These are phyloP conservation scores for Melangyna quadrimaculata DNA, from an alignment of 2,888 invertebrate genomes.

Conservation along the genomic window DNA sequence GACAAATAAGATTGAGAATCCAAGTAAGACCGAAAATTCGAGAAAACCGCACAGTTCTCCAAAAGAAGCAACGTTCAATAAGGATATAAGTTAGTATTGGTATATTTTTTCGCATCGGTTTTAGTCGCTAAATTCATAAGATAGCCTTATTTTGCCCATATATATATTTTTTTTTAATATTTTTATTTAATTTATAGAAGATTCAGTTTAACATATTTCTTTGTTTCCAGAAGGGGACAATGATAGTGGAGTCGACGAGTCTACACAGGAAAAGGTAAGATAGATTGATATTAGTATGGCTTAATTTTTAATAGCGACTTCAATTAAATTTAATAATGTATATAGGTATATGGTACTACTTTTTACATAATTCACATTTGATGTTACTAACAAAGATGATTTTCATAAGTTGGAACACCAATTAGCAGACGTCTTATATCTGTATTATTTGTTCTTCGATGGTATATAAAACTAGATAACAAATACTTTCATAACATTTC, in stretches of 20 bases:
- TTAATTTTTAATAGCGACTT: no score
- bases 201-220: constrained; percentile 59
- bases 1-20: constrained; percentile 26
- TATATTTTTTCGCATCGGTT: neutral
- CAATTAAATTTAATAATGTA: no score
- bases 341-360: no score
- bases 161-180: neutral
- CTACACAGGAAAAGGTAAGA: constrained; percentile 90
- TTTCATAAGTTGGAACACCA: no score
- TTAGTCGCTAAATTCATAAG: neutral
- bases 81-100: constrained; percentile 54
- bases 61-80: constrained; percentile 30
- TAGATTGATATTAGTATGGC: constrained; percentile 78
- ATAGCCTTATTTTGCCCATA: constrained; percentile 37
- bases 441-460: no score
- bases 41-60: neutral
- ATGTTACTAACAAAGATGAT: no score
- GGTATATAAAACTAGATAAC: no score
- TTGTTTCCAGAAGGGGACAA: constrained; percentile 88
- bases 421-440: no score
- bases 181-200: neutral
- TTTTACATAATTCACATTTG: no score
- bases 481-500: no score
- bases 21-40: constrained; percentile 1
- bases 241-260: constrained; percentile 91